Evolutionary conservation across 2,888 invertebrate species (phyloP).

Genomic region (Microctonus hyperodae): DNA sequence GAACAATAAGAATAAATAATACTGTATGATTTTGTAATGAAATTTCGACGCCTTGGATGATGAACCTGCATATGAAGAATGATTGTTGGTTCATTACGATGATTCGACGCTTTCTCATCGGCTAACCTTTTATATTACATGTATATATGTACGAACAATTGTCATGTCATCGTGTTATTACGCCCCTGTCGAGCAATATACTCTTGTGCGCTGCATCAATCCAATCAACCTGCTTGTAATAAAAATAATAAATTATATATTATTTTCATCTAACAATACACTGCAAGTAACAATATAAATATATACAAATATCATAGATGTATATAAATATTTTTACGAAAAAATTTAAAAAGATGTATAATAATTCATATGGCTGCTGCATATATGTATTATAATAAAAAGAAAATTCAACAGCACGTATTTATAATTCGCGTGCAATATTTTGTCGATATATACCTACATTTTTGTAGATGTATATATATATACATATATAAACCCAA

Average conservation of each 20-base stretch:
- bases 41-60: slow-evolving; percentile 43
- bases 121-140: not conserved
- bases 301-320: not conserved
- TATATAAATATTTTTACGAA: not conserved
- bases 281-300: not conserved
- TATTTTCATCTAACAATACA: not conserved
- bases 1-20: not conserved
- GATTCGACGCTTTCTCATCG: slow-evolving; percentile 24
- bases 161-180: slow-evolving; percentile 44
- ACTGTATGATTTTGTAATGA: slow-evolving; percentile 38
- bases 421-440: too few species aligned
- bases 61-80: slow-evolving; percentile 34
- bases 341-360: slow-evolving; percentile 1
- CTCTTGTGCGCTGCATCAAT: not conserved
- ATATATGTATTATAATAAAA: too few species aligned
- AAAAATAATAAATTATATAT: slow-evolving; percentile 1
- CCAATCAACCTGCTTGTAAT: not conserved
- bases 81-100: slow-evolving; percentile 37
- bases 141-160: slow-evolving; percentile 26
- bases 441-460: slow-evolving; percentile 22
- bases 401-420: too few species aligned
- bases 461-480: too few species aligned
- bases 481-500: slow-evolving; percentile 28
- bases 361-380: too few species aligned
- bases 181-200: slow-evolving; percentile 23